Percentiles rank a stretch among this genome's conserved stretches.
phyloP scores from a whole-genome alignment of 2,797 vertebrate genomes.

The Catamblyrhynchus diadema region DNA sequence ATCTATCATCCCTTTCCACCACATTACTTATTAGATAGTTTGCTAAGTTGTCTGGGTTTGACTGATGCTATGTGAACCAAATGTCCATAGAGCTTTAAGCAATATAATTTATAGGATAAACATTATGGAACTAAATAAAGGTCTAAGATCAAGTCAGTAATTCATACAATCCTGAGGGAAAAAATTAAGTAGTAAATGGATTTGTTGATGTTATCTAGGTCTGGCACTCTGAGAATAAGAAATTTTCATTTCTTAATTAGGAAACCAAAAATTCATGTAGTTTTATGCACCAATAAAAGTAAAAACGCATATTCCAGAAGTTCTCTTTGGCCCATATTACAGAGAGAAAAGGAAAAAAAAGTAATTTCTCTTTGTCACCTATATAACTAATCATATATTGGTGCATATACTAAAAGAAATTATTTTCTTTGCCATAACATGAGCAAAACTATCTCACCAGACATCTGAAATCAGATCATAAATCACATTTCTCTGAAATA shows the following conservation, averaged over 20 bases:
- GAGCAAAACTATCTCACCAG: neutral
- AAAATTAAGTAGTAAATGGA: neutral
- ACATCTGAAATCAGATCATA: neutral
- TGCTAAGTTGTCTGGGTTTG: neutral
- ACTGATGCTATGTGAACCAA: neutral
- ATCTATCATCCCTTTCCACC: constrained; percentile 29
- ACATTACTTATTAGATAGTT: neutral
- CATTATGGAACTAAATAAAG: neutral
- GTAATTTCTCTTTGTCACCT: neutral
- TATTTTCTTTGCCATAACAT: neutral
- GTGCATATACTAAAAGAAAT: neutral
- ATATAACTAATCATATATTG: neutral
- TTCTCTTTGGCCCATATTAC: neutral
- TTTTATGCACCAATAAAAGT: neutral
- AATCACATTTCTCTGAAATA: neutral
- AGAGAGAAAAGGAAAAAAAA: neutral
- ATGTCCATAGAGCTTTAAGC: neutral
- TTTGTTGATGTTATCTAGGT: neutral
- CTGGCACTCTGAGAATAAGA: neutral
- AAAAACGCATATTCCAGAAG: neutral
- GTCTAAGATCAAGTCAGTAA: neutral
- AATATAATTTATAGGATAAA: neutral
- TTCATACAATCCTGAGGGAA: neutral
- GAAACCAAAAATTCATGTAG: neutral
- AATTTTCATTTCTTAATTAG: neutral